phyloP scores from a whole-genome alignment of 2,888 invertebrate genomes.

The Ecliptopera silaceata region DNA sequence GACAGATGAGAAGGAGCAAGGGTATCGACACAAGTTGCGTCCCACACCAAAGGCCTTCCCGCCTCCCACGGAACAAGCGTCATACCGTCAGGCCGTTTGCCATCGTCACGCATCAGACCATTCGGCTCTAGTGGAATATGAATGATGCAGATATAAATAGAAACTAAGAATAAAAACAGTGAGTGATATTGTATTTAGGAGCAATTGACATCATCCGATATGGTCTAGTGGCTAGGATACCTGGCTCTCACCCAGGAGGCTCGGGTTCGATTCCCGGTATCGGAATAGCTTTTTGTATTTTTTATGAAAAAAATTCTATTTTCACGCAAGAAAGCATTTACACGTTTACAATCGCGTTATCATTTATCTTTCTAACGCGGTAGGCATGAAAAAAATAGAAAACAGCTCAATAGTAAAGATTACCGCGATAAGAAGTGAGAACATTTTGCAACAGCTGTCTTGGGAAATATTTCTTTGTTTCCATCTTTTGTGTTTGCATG shows the following conservation, averaged over 20 bases:
- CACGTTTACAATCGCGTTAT: slow-evolving; percentile 40
- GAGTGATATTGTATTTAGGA: no score
- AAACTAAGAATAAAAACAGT: neutral
- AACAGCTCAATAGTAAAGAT: slow-evolving; percentile 45
- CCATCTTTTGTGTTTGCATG: slow-evolving; percentile 50
- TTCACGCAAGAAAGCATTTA: slow-evolving; percentile 34
- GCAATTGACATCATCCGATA: slow-evolving; percentile 51
- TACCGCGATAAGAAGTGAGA: slow-evolving; percentile 52
- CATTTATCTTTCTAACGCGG: slow-evolving; percentile 51
- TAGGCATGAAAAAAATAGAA: slow-evolving; percentile 51
- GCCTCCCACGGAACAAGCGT: no score
- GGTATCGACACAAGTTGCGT: no score
- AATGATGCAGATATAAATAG: slow-evolving; percentile 16
- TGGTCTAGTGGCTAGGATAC: slow-evolving; percentile 88
- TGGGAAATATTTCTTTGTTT: slow-evolving; percentile 52
- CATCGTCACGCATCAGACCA: no score
- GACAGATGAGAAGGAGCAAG: no score
- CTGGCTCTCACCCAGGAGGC: slow-evolving; percentile 88
- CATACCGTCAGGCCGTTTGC: no score
- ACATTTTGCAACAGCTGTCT: slow-evolving; percentile 50
- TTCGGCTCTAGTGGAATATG: no score
- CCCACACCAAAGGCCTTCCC: no score
- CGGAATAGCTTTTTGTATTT: slow-evolving; percentile 58
- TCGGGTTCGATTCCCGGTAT: slow-evolving; percentile 85
- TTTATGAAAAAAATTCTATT: neutral